Evolutionary conservation across 2,888 invertebrate genomes (phyloP), one percentile per base, ranked within the genome.

Genomic region (Lasius fuliginosus): DNA sequence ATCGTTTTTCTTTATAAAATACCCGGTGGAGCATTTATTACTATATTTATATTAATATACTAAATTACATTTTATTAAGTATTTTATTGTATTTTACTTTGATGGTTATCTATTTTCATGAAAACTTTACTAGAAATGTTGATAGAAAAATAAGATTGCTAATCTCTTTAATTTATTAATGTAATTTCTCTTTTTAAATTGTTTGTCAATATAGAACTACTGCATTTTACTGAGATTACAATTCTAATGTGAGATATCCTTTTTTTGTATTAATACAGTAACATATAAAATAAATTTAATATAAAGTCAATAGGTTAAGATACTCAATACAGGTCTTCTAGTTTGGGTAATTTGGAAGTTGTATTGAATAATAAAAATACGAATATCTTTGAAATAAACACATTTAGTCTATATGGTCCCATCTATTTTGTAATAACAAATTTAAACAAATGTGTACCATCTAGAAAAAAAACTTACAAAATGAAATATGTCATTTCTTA

Each of bases 121-220:
- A 60, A 36, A 73, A 9, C 3, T 67, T 53, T 49, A 60, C 4
- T 58, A 36, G 1, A 40, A 0, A 58, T 40, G 12, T 58, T 27
- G 27, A 40, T n/a, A 40, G 1, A 8, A 62, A 15, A 18, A 8
- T 40, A 42, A 62, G 30, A 12, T 74, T 60, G 2, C 60, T 18
- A 23, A 3, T 49, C 18, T 49, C 8, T 65, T 76, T 18, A 76
- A 46, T 33, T 49, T 64, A 75, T 75, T 33, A 30, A 60, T 58
- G 23, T 30, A 36, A 49, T 36, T 23, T 30, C 3, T 30, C 30
- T 46, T 75, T 71, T 76, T 76, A 2, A 76, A 76, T 64, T 76
- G 15, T 60, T 62, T 60, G 33, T 62, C 33, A 9, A 33, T 33
- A 62, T 18, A 33, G 18, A 53, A 49, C 5, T 73, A 15, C 23